Base-by-base conservation (phyloP, 2,888 invertebrate species). In the Pristionchus mayeri region DNA sequence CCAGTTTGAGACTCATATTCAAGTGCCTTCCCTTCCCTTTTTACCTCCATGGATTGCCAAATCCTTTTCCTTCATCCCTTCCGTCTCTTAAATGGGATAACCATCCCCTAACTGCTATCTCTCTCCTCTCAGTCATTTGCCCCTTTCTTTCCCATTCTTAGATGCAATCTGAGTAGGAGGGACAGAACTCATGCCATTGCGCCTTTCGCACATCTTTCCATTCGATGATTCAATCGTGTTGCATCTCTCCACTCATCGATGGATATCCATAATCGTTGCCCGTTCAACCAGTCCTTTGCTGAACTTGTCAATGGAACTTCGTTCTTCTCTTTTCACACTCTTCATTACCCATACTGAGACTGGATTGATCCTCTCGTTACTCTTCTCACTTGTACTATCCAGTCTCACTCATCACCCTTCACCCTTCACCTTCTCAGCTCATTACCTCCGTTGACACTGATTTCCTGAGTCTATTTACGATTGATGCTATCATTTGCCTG, bases 1-100 rank as follows among this genome's bases (percentile, higher is more conserved):
- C 67, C 67, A 67, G 67, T 67, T 67, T 67, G 67, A 18, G 67
- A 37, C 63, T 63, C 37, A 60, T 67, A 34, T 67, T 67, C 67
- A 67, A 67, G 67, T 67, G 67, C 37, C 34, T 67, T 67, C 67
- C 57, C 57, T 7, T 57, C 57, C 27, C 57, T 60, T 60, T 27
- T 27, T 60, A 54, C 57, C 57, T 60, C 30, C 27, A 27, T 60
- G 18, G 27, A 27, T 60, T 60, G 27, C 57, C 30, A 13, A 24
- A 27, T 60, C 27, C 57, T 18, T 60, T n/a, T 18, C 27, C 57
- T 54, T 54, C 57, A 9, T 60, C 27, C 57, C 57, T 60, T 67
- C 67, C 67, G 34, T n/a, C 67, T 37, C 67, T 67, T 67, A 37
- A 67, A 67, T 67, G 37, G 60, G 67, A 67, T 21, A 67, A 67